Evolutionary conservation across 2,113 vertebrate species (phyloP).

Genomic region (Gadus chalcogrammus): DNA sequence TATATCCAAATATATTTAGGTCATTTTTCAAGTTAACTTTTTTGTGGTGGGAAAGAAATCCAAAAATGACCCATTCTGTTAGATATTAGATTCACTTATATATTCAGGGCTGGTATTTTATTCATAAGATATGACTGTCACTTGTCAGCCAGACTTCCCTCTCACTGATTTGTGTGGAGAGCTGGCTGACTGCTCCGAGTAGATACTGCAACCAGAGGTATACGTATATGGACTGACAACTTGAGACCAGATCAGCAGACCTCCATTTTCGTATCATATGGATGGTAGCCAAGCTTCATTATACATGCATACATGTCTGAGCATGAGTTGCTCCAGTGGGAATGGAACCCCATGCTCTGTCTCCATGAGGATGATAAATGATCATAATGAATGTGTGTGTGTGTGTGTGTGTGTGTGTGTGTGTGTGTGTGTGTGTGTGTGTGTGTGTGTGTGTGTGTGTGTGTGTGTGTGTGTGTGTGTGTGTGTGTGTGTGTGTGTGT

Average conservation of each 20-base stretch:
- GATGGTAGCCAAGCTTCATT: too few species aligned
- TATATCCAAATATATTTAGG: too few species aligned
- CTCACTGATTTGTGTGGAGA: slow-evolving; percentile 35
- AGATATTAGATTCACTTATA: slow-evolving; percentile 25
- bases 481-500: neutral
- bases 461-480: neutral
- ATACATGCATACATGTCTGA: too few species aligned
- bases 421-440: neutral
- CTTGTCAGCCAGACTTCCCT: slow-evolving; percentile 49
- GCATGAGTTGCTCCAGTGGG: too few species aligned
- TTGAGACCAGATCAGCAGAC: neutral
- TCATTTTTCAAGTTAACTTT: too few species aligned
- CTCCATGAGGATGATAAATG: too few species aligned
- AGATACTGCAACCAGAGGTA: slow-evolving; percentile 12
- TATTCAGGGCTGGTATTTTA: slow-evolving; percentile 45
- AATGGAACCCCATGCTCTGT: too few species aligned
- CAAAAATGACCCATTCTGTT: slow-evolving; percentile 27
- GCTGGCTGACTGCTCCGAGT: slow-evolving; percentile 7
- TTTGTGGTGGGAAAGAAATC: neutral
- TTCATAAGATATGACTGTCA: slow-evolving; percentile 48
- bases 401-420: neutral
- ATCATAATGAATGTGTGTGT: too few species aligned
- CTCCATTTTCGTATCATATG: too few species aligned
- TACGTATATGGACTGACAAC: neutral
- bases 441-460: neutral